Base-by-base conservation (phyloP, 2,888 invertebrate species). In the Drosophila eohydei region DNA sequence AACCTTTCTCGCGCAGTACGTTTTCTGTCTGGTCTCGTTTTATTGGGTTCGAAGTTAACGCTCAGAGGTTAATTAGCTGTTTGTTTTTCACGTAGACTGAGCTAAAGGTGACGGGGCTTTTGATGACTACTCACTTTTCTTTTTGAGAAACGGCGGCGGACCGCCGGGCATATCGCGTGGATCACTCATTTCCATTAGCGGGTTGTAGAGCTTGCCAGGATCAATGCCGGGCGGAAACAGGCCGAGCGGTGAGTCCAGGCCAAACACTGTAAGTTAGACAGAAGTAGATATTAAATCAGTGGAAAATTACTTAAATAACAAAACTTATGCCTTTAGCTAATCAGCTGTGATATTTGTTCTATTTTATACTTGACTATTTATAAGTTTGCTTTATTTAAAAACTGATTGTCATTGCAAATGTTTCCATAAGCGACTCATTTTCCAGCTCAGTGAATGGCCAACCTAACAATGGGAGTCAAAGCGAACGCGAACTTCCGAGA, bases 221-320 rank as follows among this genome's bases (percentile, higher is more conserved):
- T 96, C 96, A 93, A 96, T 94, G 77, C 96, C 96, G 36, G 96
- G 95, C 50, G 95, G 96, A 93, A 96, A 96, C 73, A 96, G 94
- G 36, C 96, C 96, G 91, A 96, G 93, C 1, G 95, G 95, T 5
- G 96, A 95, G 90, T 96, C 96, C 90, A 96, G 93, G 26, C 95
- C 96, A 92, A 96, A 96, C 95, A 96, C 96, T 96, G 93, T 21
- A 26, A 36, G 8, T 4, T 0, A 14, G 0, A 51, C 14, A 26
- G 21, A 52, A 26, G 2, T 6, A 36, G 14, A 38, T n/a, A 0
- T 3, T 28, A 36, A 46, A 36, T 57, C 36, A 68, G 38, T 28
- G 38, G 4, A n/a, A 2, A 12, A 21, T 26, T n/a, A n/a, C n/a
- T 7, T 16, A 34, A 32, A 12, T 12, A 16, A 58, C 12, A 16